These are phyloP conservation scores for Sinelater perroti DNA, from an alignment of 2,888 invertebrate species.

Conservation along the genomic window DNA sequence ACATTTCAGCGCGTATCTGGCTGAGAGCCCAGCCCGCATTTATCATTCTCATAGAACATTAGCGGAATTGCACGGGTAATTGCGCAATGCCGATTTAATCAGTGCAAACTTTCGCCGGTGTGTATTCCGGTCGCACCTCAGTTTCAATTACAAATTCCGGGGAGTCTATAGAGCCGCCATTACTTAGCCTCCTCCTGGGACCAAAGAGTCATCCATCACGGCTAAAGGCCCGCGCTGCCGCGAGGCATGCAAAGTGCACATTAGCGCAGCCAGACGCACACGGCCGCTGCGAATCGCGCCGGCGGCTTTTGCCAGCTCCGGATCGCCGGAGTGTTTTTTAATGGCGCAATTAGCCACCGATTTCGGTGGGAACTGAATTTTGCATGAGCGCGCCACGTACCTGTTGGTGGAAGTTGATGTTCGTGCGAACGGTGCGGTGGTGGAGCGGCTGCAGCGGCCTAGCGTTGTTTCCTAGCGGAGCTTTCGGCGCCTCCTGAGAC, in stretches of 20 bases:
- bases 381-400: constrained; percentile 36
- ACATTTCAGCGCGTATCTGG: too few relatives aligned
- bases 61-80: too few relatives aligned
- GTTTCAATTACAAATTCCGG: constrained; percentile 42
- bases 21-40: too few relatives aligned
- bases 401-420: constrained; percentile 90
- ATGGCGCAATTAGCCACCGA: constrained; percentile 27
- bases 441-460: constrained; percentile 92
- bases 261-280: constrained; percentile 43
- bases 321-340: constrained; percentile 22
- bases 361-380: constrained; percentile 29
- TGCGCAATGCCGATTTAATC: constrained; percentile 28
- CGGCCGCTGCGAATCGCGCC: constrained; percentile 53
- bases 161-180: constrained; percentile 33
- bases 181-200: constrained; percentile 42
- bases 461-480: constrained; percentile 93
- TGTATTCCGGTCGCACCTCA: constrained; percentile 36
- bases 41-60: too few relatives aligned
- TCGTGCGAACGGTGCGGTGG: constrained; percentile 93
- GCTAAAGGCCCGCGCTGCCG: constrained; percentile 35
- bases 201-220: constrained; percentile 47
- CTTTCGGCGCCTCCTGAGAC: constrained; percentile 84
- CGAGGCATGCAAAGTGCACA: constrained; percentile 47
- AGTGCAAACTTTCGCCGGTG: constrained; percentile 26
- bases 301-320: constrained; percentile 17